Conservation (phyloP, 2,888 invertebrate genomes). For the Caenorhabditis panamensis region DNA sequence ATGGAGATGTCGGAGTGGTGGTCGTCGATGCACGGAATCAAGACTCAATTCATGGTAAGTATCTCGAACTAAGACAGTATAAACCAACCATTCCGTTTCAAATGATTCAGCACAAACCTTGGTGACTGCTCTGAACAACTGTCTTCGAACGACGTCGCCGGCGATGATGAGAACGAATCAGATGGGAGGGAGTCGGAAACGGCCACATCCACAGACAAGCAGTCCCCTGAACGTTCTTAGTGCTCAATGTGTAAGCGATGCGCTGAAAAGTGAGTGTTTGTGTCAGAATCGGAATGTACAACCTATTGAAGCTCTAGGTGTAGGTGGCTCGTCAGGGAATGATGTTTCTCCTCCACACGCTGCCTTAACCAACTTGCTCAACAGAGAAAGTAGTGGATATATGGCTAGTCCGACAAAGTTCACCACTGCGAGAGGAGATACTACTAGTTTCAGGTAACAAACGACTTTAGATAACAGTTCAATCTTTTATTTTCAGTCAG, state of each 20-base stretch:
- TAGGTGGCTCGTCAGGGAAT: conserved; percentile 6
- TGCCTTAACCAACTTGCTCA: conserved; percentile 52
- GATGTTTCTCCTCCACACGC: conserved; percentile 62
- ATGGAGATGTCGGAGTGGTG: conserved; percentile 52
- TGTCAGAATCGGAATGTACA: too few relatives aligned
- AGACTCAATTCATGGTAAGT: conserved; percentile 5
- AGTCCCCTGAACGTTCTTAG: conserved; percentile 3
- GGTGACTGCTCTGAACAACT: conserved; percentile 17
- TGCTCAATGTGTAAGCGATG: neutral
- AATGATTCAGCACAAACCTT: conserved; percentile 27
- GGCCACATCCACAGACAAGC: conserved; percentile 6
- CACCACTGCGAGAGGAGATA: conserved; percentile 68
- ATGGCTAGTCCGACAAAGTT: conserved; percentile 73
- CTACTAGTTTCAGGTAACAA: conserved; percentile 69
- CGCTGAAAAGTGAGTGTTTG: neutral
- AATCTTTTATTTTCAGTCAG: conserved; percentile 28
- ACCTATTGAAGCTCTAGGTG: too few relatives aligned
- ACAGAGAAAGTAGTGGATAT: conserved; percentile 55
- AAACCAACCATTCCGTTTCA: neutral
- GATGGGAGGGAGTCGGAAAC: conserved; percentile 16
- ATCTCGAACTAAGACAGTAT: neutral
- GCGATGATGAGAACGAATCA: conserved; percentile 8
- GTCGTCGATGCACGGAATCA: conserved; percentile 49
- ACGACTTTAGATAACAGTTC: neutral
- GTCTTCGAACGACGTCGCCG: conserved; percentile 32